Evolutionary conservation across 2,797 vertebrate genomes (phyloP).

Genomic region (Micromesistius poutassou): DNA sequence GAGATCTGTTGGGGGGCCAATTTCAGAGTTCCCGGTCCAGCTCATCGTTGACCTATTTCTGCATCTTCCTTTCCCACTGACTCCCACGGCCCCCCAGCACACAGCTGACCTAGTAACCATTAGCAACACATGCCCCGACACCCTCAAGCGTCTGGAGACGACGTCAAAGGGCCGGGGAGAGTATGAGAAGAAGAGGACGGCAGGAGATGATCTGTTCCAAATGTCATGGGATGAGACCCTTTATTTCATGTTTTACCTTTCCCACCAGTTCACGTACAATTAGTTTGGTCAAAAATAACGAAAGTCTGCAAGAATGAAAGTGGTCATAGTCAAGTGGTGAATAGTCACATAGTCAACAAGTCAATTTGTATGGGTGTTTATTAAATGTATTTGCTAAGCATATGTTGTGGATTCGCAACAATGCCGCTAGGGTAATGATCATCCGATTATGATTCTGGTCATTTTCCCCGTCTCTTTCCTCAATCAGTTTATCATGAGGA

Average conservation of each 20-base stretch:
- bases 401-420: background rate
- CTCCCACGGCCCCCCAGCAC: background rate
- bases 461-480: background rate
- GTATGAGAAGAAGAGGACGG: background rate
- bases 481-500: background rate
- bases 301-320: background rate
- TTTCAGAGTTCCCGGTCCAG: background rate
- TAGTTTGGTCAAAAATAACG: background rate
- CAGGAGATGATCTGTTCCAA: background rate
- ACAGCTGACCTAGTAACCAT: slow-evolving; percentile 6
- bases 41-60: slow-evolving; percentile 3
- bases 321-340: background rate
- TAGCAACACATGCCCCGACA: background rate
- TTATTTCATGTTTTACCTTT: background rate
- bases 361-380: background rate
- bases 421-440: background rate
- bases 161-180: background rate
- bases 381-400: background rate
- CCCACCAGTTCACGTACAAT: background rate
- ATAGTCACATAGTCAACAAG: too few relatives aligned
- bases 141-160: background rate
- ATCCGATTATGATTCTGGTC: background rate
- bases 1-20: background rate
- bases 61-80: background rate
- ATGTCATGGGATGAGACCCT: background rate